Evolutionary conservation across 1,140 invertebrate species (phyloP).

Genomic region (Protaetia brevitarsis): DNA sequence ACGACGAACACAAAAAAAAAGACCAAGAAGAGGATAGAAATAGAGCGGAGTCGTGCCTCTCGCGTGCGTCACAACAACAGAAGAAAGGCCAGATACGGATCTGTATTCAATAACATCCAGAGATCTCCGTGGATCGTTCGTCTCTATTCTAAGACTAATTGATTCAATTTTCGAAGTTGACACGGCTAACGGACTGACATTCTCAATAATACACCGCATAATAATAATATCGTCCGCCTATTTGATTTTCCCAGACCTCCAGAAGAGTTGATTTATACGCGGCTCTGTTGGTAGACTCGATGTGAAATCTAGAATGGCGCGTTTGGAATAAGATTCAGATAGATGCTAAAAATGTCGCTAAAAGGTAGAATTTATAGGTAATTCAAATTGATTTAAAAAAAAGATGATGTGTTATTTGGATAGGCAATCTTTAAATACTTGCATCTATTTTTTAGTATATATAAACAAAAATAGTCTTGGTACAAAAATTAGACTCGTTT

Average conservation of each 20-base stretch:
- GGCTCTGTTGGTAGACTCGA: neutral
- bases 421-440: no score
- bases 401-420: no score
- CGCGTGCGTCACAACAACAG: slow-evolving; percentile 17
- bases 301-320: neutral
- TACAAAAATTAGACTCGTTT: no score
- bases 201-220: neutral
- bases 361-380: no score
- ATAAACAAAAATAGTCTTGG: no score
- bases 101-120: slow-evolving; percentile 23
- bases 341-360: no score
- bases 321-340: no score
- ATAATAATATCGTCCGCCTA: slow-evolving; percentile 4
- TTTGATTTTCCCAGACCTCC: slow-evolving; percentile 9
- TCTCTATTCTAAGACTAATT: slow-evolving; percentile 25
- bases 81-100: slow-evolving; percentile 18
- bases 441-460: no score
- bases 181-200: slow-evolving; percentile 7
- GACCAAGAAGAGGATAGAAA: neutral
- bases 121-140: slow-evolving; percentile 22
- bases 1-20: neutral
- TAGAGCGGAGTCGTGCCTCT: slow-evolving; percentile 17
- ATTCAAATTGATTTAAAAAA: no score
- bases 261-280: slow-evolving; percentile 15
- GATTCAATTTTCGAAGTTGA: slow-evolving; percentile 27